Evolutionary conservation across 2,888 invertebrate genomes (phyloP).

Genomic region (Mechanitis messenoides): DNA sequence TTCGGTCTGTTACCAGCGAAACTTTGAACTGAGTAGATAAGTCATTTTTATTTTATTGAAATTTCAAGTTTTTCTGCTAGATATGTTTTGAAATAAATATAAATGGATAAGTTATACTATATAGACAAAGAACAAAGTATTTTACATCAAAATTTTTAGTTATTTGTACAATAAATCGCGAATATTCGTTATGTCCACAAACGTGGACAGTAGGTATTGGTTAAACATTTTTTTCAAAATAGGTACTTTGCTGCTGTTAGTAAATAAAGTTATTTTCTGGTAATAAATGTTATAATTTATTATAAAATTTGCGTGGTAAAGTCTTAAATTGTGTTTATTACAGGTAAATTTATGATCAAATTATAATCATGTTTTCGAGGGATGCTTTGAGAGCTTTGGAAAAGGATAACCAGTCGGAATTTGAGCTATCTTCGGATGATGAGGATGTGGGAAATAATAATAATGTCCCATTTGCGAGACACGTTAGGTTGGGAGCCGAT

Average conservation of each 20-base stretch:
- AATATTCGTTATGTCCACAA: conserved; percentile 1
- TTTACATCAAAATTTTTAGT: conserved; percentile 1
- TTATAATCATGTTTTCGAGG: background rate
- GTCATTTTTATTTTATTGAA: conserved; percentile 1
- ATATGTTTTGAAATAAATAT: conserved; percentile 1
- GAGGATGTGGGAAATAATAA: conserved; percentile 8
- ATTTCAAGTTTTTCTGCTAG: conserved; percentile 1
- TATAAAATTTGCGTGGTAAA: conserved; percentile 1
- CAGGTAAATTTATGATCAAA: conserved; percentile 1
- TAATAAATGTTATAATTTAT: conserved; percentile 1
- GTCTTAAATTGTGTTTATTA: conserved; percentile 1
- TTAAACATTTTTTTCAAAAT: conserved; percentile 1
- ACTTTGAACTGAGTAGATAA: background rate
- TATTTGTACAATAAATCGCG: conserved; percentile 1
- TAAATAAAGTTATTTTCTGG: conserved; percentile 1
- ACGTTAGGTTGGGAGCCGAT: conserved; percentile 1
- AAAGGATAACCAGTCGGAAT: conserved; percentile 1
- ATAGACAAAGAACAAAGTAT: background rate
- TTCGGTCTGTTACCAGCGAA: background rate
- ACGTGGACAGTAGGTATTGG: conserved; percentile 1
- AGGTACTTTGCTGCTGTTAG: conserved; percentile 1
- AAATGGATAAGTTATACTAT: conserved; percentile 1
- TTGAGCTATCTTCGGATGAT: conserved; percentile 7
- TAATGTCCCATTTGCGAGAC: conserved; percentile 7
- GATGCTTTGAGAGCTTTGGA: conserved; percentile 1